Evolutionary conservation across 2,888 invertebrate species (phyloP), one percentile per base, ranked within the genome.

Genomic region (Brachypalpus laphriformis): DNA sequence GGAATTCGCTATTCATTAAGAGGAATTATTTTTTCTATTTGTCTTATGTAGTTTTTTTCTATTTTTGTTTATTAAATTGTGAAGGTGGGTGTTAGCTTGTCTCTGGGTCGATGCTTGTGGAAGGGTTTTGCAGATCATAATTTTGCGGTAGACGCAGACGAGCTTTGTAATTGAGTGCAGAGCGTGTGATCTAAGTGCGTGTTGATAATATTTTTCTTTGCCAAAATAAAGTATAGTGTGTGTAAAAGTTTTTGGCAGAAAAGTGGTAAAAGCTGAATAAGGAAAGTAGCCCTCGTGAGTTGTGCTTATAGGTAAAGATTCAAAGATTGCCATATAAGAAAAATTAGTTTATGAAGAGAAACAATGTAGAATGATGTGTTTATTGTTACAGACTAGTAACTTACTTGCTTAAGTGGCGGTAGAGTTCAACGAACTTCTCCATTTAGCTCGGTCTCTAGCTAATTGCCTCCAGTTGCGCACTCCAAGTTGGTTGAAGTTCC

Each of bases 161-260:
- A 49, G 66, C 66, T 28, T 49, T 66, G 37, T 47, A 28, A 65
- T 76, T 57, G 75, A 76, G 75, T 56, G 65, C 65, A 66, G 66
- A 22, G 65, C 45, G 31, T 63, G 40, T 40, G 59, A 31, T 11
- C 42, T 25, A 18, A 51, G 28, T 47, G 37, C 70, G 57, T 57
- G 57, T 22, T 9, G 56, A 56, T 5, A 37, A 31, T 34, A n/a
- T 14, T 28, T 2, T 37, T 22, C 3, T 9, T 8, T 31, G 2
- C 20, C 31, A 9, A 20, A 18, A 34, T 7, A 16, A 16, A 20
- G 20, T 7, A 22, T 8, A 28, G 8, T n/a, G n/a, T 45, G 31
- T 47, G 63, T 14, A 47, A 3, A 63, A 49, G 49, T 66, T 51
- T 40, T 37, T 14, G 6, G 7, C 25, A 18, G n/a, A n/a, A n/a